Conservation (phyloP, 64 coral and sea anemone species). For the Anthopleura sola region DNA sequence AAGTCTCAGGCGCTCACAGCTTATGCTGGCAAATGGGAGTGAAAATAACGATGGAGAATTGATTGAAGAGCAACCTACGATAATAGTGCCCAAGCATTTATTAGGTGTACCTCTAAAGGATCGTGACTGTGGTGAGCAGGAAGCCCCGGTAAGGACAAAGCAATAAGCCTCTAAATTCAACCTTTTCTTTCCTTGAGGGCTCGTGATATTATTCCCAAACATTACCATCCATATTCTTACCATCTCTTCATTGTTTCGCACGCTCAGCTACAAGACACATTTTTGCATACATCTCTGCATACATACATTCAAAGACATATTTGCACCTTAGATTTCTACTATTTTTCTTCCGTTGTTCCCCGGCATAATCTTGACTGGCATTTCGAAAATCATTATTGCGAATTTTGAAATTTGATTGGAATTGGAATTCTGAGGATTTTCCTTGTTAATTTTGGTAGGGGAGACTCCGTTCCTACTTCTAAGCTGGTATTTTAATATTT, state of each 20-base stretch:
- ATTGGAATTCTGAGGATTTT: constrained; percentile 9
- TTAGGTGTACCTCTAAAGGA: constrained; percentile 95
- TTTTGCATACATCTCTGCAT: constrained; percentile 19
- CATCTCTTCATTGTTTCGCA: not conserved
- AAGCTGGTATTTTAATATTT: constrained; percentile 95
- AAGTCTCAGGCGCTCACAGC: constrained; percentile 62
- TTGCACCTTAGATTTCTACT: not conserved
- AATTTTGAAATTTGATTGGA: constrained; percentile 29
- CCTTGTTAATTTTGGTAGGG: constrained; percentile 53
- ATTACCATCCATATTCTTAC: not conserved
- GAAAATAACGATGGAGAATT: constrained; percentile 36
- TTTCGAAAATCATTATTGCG: constrained; percentile 15
- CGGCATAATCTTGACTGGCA: not conserved
- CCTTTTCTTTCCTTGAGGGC: not conserved
- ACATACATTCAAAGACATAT: not conserved
- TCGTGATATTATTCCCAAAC: not conserved
- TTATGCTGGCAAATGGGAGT: constrained; percentile 27
- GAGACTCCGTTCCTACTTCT: constrained; percentile 58
- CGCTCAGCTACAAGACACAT: not conserved
- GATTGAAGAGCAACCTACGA: constrained; percentile 31
- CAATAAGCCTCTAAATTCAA: not conserved
- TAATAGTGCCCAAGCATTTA: constrained; percentile 66
- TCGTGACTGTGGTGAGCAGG: constrained; percentile 68
- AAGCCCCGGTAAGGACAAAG: constrained; percentile 67
- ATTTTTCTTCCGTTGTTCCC: not conserved